Conservation (phyloP, 1,140 invertebrate species). For the Panagrolaimus sp. region DNA sequence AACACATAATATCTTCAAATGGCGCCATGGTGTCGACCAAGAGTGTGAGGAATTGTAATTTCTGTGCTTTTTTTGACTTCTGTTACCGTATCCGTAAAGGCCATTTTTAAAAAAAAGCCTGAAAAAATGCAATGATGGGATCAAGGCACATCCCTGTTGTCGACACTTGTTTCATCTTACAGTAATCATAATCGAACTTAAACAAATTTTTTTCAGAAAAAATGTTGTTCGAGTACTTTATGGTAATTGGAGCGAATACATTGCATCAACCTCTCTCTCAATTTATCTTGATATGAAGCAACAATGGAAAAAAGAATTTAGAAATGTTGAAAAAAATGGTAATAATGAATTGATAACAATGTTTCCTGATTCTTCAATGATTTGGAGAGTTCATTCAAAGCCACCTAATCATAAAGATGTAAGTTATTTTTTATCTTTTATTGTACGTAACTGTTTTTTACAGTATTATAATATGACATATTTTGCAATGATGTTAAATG, state of each 20-base stretch:
- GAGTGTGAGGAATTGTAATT: too few species aligned
- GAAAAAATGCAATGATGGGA: too few species aligned
- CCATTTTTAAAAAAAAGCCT: too few species aligned
- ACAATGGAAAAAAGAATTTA: constrained; percentile 1
- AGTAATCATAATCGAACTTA: too few species aligned
- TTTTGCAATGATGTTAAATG: constrained; percentile 14
- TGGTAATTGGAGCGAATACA: constrained; percentile 11
- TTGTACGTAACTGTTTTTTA: background rate
- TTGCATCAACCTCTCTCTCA: background rate
- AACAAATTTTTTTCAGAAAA: constrained; percentile 13
- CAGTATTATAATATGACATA: constrained; percentile 8
- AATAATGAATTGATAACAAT: background rate
- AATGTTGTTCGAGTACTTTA: background rate
- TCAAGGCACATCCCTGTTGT: too few species aligned
- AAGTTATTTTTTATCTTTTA: background rate
- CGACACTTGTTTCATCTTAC: too few species aligned
- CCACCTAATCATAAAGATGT: constrained; percentile 7
- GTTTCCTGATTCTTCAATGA: background rate
- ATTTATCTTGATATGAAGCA: constrained; percentile 5
- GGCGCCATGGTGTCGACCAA: too few species aligned
- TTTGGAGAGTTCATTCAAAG: background rate
- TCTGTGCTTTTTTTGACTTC: too few species aligned
- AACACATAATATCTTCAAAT: too few species aligned
- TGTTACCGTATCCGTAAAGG: too few species aligned
- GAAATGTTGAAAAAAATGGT: background rate